Evolutionary conservation across 2,888 invertebrate genomes (phyloP).

Genomic region (Eugnorisma glareosa): DNA sequence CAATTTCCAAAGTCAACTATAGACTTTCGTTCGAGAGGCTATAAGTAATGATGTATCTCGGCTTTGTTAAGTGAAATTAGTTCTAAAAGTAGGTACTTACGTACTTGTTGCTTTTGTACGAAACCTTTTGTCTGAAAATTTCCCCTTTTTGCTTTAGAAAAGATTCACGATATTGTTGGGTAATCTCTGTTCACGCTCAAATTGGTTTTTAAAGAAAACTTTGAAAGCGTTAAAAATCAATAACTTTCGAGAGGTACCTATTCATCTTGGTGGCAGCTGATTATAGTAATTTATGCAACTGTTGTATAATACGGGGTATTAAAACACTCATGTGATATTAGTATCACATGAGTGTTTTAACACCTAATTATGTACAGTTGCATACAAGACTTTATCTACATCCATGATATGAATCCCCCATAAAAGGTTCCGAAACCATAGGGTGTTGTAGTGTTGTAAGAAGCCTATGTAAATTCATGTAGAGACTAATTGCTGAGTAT

Average conservation of each 20-base stretch:
- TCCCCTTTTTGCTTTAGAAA: slow-evolving; percentile 29
- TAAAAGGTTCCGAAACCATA: no score
- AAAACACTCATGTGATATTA: no score
- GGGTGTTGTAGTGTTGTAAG: no score
- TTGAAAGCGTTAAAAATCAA: slow-evolving; percentile 20
- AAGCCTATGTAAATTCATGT: no score
- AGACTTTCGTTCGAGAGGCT: slow-evolving; percentile 34
- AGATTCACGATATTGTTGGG: slow-evolving; percentile 41
- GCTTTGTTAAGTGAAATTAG: slow-evolving; percentile 46
- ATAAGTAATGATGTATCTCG: slow-evolving; percentile 28
- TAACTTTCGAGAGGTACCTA: slow-evolving; percentile 1
- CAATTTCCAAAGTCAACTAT: slow-evolving; percentile 24
- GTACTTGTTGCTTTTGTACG: slow-evolving; percentile 47
- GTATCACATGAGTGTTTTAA: no score
- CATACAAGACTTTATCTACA: no score
- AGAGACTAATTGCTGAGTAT: no score
- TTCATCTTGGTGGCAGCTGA: not conserved
- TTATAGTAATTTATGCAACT: no score
- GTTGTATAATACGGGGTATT: no score
- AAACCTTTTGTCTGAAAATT: slow-evolving; percentile 35
- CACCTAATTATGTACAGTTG: no score
- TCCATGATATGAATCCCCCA: no score
- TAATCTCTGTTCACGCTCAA: slow-evolving; percentile 37
- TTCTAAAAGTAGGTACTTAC: slow-evolving; percentile 45
- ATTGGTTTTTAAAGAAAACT: slow-evolving; percentile 42